Conservation (phyloP, 2,888 invertebrate genomes). For the Cryptus armator region DNA sequence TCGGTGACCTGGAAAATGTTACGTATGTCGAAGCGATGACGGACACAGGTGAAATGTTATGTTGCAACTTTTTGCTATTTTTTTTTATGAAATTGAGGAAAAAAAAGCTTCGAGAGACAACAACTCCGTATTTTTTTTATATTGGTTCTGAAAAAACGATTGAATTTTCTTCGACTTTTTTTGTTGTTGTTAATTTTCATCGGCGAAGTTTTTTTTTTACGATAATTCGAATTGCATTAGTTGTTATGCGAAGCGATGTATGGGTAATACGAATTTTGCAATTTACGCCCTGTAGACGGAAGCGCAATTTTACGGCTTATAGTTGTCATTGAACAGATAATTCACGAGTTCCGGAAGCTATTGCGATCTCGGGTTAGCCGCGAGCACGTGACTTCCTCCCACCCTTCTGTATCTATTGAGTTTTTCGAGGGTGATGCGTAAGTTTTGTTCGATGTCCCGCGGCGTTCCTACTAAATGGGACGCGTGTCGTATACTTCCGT, state of each 20-base stretch:
- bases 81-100: too few species aligned
- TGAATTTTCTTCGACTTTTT: not conserved
- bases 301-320: slow-evolving; percentile 28
- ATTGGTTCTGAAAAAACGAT: not conserved
- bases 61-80: not conserved
- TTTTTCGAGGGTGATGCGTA: slow-evolving; percentile 23
- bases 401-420: not conserved
- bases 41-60: not conserved
- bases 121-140: not conserved
- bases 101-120: not conserved
- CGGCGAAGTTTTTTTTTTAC: not conserved
- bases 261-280: not conserved
- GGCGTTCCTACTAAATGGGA: slow-evolving; percentile 47
- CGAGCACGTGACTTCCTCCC: slow-evolving; percentile 5
- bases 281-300: not conserved
- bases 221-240: not conserved
- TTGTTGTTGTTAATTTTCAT: not conserved
- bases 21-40: not conserved
- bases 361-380: slow-evolving; percentile 6
- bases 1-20: not conserved
- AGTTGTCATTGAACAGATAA: slow-evolving; percentile 42
- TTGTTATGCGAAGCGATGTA: not conserved
- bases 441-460: slow-evolving; percentile 2
- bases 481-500: slow-evolving; percentile 45
- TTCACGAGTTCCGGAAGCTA: slow-evolving; percentile 51